Evolutionary conservation across 2,113 vertebrate genomes (phyloP).

Genomic region (Sinocyclocheilus maitianheensis): DNA sequence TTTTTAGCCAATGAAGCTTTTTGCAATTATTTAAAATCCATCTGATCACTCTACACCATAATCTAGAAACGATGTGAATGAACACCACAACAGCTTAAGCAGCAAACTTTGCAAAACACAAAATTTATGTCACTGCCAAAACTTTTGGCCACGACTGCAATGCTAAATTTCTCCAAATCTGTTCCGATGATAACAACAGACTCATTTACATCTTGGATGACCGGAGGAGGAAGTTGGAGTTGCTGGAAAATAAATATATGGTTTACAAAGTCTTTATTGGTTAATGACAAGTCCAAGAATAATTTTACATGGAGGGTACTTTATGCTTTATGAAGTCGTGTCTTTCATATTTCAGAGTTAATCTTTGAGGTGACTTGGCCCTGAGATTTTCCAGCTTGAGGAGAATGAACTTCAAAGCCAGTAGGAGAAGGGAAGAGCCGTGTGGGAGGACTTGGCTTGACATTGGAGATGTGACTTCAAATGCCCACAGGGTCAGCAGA

Average conservation of each 20-base stretch:
- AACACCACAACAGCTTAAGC: no score
- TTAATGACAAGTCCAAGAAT: background rate
- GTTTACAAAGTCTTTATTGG: background rate
- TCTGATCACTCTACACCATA: no score
- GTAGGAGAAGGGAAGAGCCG: background rate
- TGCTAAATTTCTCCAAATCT: no score
- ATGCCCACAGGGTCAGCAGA: conserved; percentile 53
- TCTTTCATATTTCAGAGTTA: background rate
- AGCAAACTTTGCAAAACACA: no score
- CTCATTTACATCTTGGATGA: background rate
- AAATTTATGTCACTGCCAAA: no score
- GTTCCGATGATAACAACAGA: no score
- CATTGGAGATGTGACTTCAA: conserved; percentile 37
- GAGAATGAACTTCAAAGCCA: conserved; percentile 49
- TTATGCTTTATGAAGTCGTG: background rate
- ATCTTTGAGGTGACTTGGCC: background rate
- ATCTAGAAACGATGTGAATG: no score
- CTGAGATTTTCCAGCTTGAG: conserved; percentile 11
- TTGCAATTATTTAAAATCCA: no score
- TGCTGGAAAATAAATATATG: background rate
- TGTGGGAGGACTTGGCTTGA: conserved; percentile 24
- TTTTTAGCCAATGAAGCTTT: no score
- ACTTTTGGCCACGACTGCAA: no score
- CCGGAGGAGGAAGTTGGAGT: background rate
- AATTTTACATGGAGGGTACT: background rate